phyloP scores from a whole-genome alignment of 2,888 invertebrate species.

The Limnephilus rhombicus region DNA sequence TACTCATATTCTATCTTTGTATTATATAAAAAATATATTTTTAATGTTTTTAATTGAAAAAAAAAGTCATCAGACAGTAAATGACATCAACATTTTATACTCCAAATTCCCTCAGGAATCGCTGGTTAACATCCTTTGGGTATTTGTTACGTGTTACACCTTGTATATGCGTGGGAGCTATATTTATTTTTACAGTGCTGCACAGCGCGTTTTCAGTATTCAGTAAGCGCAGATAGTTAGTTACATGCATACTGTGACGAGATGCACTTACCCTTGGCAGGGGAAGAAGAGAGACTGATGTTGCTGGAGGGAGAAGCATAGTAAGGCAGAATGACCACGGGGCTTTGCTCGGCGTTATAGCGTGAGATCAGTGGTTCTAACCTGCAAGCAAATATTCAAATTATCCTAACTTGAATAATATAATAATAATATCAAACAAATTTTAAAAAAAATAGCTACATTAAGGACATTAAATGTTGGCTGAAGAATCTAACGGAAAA shows the following conservation, averaged over 20 bases:
- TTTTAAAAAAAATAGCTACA: no score
- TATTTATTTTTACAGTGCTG: not conserved
- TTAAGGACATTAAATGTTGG: no score
- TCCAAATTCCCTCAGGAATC: no score
- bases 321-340: slow-evolving; percentile 78
- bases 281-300: slow-evolving; percentile 69
- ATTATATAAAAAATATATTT: no score
- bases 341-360: slow-evolving; percentile 78
- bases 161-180: not conserved
- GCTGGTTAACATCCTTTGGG: no score
- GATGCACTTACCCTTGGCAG: slow-evolving; percentile 71
- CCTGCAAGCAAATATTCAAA: slow-evolving; percentile 68
- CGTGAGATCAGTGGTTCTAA: slow-evolving; percentile 81
- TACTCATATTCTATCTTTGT: no score
- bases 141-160: no score
- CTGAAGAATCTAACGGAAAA: no score
- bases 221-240: not conserved
- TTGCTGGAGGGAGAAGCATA: slow-evolving; percentile 70
- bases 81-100: no score
- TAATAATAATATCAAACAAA: no score
- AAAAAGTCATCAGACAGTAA: no score
- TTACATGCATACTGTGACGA: not conserved
- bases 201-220: not conserved
- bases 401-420: not conserved
- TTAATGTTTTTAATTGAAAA: no score